Percentiles rank a stretch among this genome's conserved stretches.
These are phyloP conservation scores for Ctenosaura bakeri DNA, from an alignment of 2,797 vertebrate species.

Conservation along the genomic window DNA sequence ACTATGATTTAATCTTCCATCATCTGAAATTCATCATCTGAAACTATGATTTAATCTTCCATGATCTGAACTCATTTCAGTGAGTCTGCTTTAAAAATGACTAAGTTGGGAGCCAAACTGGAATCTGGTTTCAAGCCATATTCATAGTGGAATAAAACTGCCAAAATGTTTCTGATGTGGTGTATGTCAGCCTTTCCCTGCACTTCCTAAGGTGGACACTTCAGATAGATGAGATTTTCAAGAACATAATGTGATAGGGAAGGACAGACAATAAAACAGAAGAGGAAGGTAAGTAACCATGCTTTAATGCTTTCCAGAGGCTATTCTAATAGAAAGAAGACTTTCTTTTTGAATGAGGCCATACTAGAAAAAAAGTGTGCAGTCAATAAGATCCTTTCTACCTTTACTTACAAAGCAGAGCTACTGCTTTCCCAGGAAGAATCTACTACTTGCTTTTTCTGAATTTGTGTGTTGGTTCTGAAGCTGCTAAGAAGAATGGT, in stretches of 20 bases:
- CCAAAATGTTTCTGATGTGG: not conserved
- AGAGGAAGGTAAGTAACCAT: too few species aligned
- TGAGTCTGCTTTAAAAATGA: not conserved
- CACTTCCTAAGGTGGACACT: not conserved
- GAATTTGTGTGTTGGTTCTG: not conserved
- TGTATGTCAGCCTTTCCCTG: not conserved
- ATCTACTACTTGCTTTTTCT: not conserved
- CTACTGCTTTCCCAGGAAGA: not conserved
- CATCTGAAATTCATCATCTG: too few species aligned
- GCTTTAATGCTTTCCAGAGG: not conserved
- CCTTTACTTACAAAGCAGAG: not conserved
- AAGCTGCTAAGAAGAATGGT: not conserved
- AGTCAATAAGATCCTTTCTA: not conserved
- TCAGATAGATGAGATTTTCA: not conserved
- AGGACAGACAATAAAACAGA: too few species aligned
- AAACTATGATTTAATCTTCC: too few species aligned
- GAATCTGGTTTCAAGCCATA: not conserved
- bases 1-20: too few species aligned
- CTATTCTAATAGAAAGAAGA: not conserved
- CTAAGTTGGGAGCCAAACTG: not conserved
- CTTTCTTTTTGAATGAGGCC: not conserved
- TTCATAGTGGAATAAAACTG: not conserved
- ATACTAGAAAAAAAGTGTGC: not conserved
- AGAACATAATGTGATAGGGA: not conserved
- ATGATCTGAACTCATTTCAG: too few species aligned